Evolutionary conservation across 1,140 invertebrate genomes (phyloP).

Genomic region (Drosophila subobscura): DNA sequence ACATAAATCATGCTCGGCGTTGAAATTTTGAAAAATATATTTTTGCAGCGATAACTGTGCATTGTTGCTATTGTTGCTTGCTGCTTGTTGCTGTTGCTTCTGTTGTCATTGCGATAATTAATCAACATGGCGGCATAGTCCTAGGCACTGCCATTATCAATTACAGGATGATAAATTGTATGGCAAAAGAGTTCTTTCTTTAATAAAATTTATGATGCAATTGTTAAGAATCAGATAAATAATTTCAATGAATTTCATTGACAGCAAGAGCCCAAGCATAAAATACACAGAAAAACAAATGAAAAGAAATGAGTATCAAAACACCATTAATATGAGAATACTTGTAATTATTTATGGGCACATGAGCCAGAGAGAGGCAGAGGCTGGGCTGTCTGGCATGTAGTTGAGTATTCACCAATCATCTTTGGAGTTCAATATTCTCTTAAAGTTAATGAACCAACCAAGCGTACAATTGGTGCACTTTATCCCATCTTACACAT

Average conservation of each 20-base stretch:
- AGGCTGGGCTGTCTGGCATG: too few species aligned
- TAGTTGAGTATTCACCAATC: too few species aligned
- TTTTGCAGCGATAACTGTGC: slow-evolving; percentile 70
- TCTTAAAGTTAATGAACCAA: slow-evolving; percentile 25
- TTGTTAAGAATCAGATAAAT: slow-evolving; percentile 62
- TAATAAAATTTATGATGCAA: slow-evolving; percentile 75
- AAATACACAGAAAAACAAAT: background rate
- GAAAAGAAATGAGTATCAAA: slow-evolving; percentile 35
- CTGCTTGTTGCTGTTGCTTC: slow-evolving; percentile 28
- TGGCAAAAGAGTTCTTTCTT: slow-evolving; percentile 67
- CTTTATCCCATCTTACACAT: background rate
- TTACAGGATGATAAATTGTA: slow-evolving; percentile 77
- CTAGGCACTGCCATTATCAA: slow-evolving; percentile 77
- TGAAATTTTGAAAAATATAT: slow-evolving; percentile 70
- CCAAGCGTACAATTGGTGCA: slow-evolving; percentile 35
- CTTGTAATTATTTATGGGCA: slow-evolving; percentile 26
- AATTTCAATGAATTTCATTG: slow-evolving; percentile 55
- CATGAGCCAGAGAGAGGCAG: background rate
- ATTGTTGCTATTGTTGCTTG: slow-evolving; percentile 48
- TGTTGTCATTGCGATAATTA: slow-evolving; percentile 77
- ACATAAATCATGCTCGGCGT: slow-evolving; percentile 70
- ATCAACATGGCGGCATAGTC: slow-evolving; percentile 68
- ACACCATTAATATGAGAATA: slow-evolving; percentile 37
- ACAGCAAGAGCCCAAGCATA: background rate
- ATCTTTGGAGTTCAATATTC: background rate